Evolutionary conservation across 2,797 vertebrate genomes (phyloP).

Genomic region (Coluber constrictor): DNA sequence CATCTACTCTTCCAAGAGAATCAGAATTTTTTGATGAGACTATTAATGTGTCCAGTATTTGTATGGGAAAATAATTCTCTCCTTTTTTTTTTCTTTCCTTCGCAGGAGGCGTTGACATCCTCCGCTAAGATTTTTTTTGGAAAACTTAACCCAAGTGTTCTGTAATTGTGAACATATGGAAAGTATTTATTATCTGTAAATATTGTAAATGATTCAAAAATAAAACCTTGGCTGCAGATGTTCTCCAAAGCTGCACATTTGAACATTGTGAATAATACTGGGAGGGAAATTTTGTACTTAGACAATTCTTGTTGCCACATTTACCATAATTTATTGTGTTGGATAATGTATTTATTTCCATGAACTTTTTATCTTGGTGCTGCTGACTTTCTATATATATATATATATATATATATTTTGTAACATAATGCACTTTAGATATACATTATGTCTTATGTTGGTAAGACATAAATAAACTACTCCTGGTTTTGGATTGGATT

Average conservation of each 20-base stretch:
- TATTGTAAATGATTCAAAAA: slow-evolving; percentile 86
- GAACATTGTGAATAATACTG: slow-evolving; percentile 74
- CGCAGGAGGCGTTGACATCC: slow-evolving; percentile 77
- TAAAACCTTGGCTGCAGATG: slow-evolving; percentile 64
- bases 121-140: slow-evolving; percentile 72
- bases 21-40: not conserved
- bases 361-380: slow-evolving; percentile 89
- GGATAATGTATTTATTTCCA: slow-evolving; percentile 92
- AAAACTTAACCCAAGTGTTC: slow-evolving; percentile 77
- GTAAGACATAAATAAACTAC: slow-evolving; percentile 74
- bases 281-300: slow-evolving; percentile 59
- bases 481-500: slow-evolving; percentile 79
- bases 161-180: slow-evolving; percentile 85
- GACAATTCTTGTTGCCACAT: slow-evolving; percentile 80
- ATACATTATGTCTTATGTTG: slow-evolving; percentile 86
- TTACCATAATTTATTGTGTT: slow-evolving; percentile 94
- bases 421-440: slow-evolving; percentile 98
- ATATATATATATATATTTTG: slow-evolving; percentile 73
- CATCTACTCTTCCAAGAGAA: not conserved
- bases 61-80: slow-evolving; percentile 25
- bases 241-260: slow-evolving; percentile 74
- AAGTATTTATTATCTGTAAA: slow-evolving; percentile 99
- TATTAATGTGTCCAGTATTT: slow-evolving; percentile 24
- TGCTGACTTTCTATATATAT: slow-evolving; percentile 89
- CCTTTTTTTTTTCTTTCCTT: slow-evolving; percentile 49